Evolutionary conservation across 2,113 vertebrate genomes (phyloP), one percentile per base, ranked within the genome.

Genomic region (Todiramphus saurophagus): DNA sequence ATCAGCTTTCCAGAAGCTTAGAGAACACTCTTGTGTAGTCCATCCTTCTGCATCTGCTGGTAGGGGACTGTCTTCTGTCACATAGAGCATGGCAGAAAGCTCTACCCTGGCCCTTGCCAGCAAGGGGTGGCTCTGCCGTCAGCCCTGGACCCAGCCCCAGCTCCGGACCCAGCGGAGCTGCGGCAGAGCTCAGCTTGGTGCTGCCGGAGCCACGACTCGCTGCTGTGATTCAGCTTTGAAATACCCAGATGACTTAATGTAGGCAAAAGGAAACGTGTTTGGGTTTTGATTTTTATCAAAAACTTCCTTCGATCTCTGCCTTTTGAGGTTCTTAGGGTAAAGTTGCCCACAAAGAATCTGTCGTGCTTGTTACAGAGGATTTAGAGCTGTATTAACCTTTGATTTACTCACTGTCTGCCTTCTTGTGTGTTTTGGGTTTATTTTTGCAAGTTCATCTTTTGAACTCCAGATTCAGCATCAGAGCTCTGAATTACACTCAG

Each of bases 351-450:
- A 91, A 82, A 75, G 68, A 68, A 43, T 73, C 73, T 84, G 72
- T 87, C 2, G 1, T 72, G 74, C 74, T 69, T 60, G 16, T 79
- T 79, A 67, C 59, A 64, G 76, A 90, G 81, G 91, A 78, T 91
- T 89, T 91, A 87, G 87, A 95, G 87, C 62, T 35, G 48, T 64
- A 44, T 82, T 95, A 90, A 93, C 93, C 83, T 96, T 90, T 91
- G 73, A 91, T 94, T 87, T 92, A 39, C 78, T 91, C 3, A 0
- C 51, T 68, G 46, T 51, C 76, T 93, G 86, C 88, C 75, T 91
- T 89, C 51, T 51, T 78, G 28, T 93, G 68, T 83, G 69, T 75
- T 91, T 89, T 62, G 81, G 75, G 87, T 87, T 95, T 77, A 35
- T 87, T 95, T 95, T 87, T 87, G 30, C 62, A 82, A 56, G 69